phyloP scores from a whole-genome alignment of 2,113 vertebrate species.

The Aptenodytes forsteri region DNA sequence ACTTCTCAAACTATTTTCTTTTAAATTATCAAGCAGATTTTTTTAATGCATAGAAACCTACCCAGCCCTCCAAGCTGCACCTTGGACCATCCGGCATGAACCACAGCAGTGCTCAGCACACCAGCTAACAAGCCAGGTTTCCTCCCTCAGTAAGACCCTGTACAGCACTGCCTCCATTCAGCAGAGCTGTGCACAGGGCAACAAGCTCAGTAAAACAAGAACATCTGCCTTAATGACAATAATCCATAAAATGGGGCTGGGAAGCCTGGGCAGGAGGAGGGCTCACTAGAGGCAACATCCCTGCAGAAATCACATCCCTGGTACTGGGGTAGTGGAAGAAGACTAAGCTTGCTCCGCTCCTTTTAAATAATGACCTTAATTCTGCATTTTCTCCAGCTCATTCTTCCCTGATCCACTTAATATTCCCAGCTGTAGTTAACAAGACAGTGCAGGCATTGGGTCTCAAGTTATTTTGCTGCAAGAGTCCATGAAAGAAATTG shows the following conservation, averaged over 20 bases:
- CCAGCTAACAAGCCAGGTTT: rapidly evolving
- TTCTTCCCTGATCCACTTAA: rapidly evolving
- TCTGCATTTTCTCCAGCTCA: background rate
- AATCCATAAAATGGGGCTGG: rapidly evolving
- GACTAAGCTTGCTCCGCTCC: rapidly evolving
- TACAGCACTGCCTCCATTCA: rapidly evolving
- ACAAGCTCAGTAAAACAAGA: rapidly evolving
- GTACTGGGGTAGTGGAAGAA: rapidly evolving
- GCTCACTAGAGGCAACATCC: rapidly evolving
- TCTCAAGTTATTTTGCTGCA: background rate
- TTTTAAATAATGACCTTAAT: background rate
- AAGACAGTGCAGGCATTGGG: rapidly evolving
- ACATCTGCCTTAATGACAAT: rapidly evolving
- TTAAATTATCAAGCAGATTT: too few relatives aligned
- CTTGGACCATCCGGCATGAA: rapidly evolving
- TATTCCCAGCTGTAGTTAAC: background rate
- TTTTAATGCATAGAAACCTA: rapidly evolving
- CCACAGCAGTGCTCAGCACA: rapidly evolving
- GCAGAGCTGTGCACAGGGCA: rapidly evolving
- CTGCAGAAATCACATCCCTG: rapidly evolving
- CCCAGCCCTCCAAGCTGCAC: rapidly evolving
- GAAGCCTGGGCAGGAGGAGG: rapidly evolving
- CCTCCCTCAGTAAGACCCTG: rapidly evolving
- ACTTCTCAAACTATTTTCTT: rapidly evolving
- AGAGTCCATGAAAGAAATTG: rapidly evolving